Evolutionary conservation across 2,113 vertebrate species (phyloP).

Genomic region (Albula goreensis): DNA sequence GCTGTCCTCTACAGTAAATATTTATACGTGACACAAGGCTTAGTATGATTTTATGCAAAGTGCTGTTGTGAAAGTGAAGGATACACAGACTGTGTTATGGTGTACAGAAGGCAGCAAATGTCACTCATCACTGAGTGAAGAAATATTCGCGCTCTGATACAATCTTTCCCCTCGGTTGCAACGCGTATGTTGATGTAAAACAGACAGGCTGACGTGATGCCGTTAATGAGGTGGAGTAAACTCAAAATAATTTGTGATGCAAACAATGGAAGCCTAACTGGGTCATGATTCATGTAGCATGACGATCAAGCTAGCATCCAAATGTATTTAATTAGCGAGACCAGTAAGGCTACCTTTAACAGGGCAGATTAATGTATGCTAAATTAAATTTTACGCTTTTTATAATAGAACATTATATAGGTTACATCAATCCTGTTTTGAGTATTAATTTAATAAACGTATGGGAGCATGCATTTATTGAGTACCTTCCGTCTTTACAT

Average conservation of each 20-base stretch:
- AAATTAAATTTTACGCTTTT: not conserved
- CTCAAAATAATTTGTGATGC: not conserved
- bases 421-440: no score
- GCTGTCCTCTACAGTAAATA: not conserved
- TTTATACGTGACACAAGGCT: constrained; percentile 1
- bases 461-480: not conserved
- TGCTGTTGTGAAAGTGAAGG: not conserved
- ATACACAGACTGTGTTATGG: not conserved
- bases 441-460: not conserved
- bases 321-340: constrained; percentile 27
- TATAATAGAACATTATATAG: not conserved
- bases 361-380: constrained; percentile 16
- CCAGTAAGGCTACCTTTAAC: not conserved
- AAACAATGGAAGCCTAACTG: constrained; percentile 30
- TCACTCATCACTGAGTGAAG: not conserved
- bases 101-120: not conserved
- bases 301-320: constrained; percentile 8
- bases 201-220: constrained; percentile 3
- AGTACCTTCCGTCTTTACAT: not conserved
- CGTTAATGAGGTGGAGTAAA: constrained; percentile 29
- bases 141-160: not conserved
- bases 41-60: not conserved
- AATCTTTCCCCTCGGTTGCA: not conserved
- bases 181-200: not conserved
- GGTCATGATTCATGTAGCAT: constrained; percentile 24